These are phyloP conservation scores for Mormyrus lacerda DNA, from an alignment of 2,113 vertebrate genomes.

Conservation along the genomic window DNA sequence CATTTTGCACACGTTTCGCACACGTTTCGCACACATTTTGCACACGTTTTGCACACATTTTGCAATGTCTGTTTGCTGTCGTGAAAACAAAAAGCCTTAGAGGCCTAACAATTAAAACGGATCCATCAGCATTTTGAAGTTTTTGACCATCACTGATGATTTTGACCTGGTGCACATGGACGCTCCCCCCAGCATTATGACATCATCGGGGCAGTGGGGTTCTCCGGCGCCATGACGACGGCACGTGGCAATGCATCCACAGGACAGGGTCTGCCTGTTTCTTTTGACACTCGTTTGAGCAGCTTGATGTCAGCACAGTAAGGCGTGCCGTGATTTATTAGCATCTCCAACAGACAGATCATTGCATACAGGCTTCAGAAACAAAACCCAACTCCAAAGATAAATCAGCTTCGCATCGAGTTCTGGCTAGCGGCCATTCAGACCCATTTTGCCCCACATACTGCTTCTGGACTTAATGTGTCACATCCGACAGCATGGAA, in stretches of 20 bases:
- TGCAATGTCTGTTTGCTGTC: background rate
- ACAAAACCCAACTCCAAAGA: background rate
- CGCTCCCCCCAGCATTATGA: background rate
- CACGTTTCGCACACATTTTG: background rate
- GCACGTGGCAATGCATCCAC: background rate
- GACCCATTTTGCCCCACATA: background rate
- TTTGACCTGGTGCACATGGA: background rate
- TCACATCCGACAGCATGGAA: background rate
- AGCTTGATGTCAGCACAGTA: background rate
- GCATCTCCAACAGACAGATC: background rate
- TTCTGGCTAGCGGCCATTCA: background rate
- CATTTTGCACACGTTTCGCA: no score
- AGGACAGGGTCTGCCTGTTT: background rate
- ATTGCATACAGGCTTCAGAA: background rate
- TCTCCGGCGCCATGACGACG: background rate
- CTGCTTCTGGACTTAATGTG: background rate
- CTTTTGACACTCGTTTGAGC: background rate
- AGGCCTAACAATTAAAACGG: background rate
- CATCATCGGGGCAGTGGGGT: background rate
- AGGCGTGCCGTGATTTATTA: background rate
- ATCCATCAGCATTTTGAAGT: background rate
- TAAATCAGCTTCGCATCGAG: background rate
- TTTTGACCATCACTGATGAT: background rate
- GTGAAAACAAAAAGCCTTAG: background rate
- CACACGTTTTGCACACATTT: background rate